phyloP scores from a whole-genome alignment of 1,140 invertebrate species.

The Homalodisca vitripennis region DNA sequence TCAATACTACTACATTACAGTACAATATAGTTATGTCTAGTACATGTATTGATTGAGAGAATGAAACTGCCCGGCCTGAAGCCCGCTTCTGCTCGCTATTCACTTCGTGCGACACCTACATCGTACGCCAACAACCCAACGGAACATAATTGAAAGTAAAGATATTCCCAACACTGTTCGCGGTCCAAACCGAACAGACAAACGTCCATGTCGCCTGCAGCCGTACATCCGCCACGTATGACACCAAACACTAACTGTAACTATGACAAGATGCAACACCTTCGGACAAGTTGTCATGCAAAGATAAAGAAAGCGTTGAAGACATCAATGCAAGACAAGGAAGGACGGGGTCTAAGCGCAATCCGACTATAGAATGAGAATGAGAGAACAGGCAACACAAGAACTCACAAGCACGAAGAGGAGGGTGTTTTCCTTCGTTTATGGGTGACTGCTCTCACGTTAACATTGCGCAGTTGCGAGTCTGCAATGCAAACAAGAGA shows the following conservation, averaged over 20 bases:
- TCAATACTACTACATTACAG: constrained; percentile 10
- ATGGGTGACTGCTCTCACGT: constrained; percentile 68
- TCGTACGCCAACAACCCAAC: too few relatives aligned
- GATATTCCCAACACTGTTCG: too few relatives aligned
- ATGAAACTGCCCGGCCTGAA: too few relatives aligned
- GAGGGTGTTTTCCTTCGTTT: constrained; percentile 67
- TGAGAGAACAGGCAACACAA: constrained; percentile 49
- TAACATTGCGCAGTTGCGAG: constrained; percentile 73
- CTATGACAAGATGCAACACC: constrained; percentile 35
- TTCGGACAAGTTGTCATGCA: constrained; percentile 30
- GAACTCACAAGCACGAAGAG: constrained; percentile 69
- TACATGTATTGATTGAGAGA: too few relatives aligned
- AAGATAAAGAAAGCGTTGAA: constrained; percentile 26
- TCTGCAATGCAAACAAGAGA: constrained; percentile 55
- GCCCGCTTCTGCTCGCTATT: too few relatives aligned
- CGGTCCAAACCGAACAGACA: too few relatives aligned
- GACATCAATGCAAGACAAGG: constrained; percentile 30
- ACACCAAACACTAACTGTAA: constrained; percentile 28
- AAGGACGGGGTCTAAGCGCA: constrained; percentile 31
- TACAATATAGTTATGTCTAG: not conserved
- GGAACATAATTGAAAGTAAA: too few relatives aligned
- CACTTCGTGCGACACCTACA: too few relatives aligned
- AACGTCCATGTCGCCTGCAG: not conserved
- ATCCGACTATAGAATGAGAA: constrained; percentile 30
- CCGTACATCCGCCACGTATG: not conserved